Evolutionary conservation across 30 jellyfish, hydroid and myxozoan genomes (phyloP).

Genomic region (Aurelia sp.): DNA sequence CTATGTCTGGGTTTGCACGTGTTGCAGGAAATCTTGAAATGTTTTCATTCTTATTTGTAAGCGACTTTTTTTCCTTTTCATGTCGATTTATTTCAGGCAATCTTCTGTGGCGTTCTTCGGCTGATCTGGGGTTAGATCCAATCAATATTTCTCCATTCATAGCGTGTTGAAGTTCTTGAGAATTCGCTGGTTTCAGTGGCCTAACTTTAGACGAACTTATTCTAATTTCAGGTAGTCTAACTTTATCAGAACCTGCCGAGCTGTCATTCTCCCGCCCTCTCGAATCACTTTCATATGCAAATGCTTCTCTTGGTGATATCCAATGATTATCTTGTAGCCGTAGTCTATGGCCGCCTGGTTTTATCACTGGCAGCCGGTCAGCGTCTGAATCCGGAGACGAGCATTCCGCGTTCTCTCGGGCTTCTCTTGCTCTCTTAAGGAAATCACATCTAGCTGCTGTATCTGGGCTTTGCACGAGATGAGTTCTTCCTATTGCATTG

Average conservation of each 20-base stretch:
- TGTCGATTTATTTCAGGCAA: conserved; percentile 12
- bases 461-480: conserved; percentile 28
- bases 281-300: no score
- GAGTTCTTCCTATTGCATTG: conserved; percentile 41
- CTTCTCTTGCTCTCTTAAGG: background rate
- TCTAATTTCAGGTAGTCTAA: no score
- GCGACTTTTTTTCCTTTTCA: background rate
- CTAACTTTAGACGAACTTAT: no score
- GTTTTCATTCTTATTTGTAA: background rate
- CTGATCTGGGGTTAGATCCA: background rate
- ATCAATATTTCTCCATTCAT: background rate
- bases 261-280: no score
- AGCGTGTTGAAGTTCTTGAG: no score
- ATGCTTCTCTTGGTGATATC: no score
- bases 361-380: conserved; percentile 17
- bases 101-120: background rate
- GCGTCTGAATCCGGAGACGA: conserved; percentile 28
- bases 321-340: no score
- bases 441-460: conserved; percentile 25
- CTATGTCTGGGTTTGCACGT: background rate
- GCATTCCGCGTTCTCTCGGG: conserved; percentile 4
- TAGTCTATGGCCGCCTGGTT: background rate
- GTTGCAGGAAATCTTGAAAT: conserved; percentile 2
- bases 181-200: no score
- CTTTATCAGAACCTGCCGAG: no score